Base-by-base conservation (phyloP, 2,888 invertebrate species). In the Pteria penguin region DNA sequence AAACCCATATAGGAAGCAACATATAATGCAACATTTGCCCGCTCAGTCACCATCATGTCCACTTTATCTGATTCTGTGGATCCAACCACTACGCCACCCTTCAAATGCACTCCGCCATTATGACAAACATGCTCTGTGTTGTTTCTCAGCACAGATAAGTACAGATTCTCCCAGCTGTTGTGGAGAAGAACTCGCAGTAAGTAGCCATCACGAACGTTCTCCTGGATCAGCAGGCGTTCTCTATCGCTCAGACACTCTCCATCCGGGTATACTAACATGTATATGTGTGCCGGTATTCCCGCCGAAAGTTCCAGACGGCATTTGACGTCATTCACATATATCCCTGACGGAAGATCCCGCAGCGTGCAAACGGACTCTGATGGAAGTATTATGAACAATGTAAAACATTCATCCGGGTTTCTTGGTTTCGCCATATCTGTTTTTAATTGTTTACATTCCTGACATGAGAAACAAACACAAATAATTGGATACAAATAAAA, bases 201-300 rank as follows among this genome's bases (percentile, higher is more conserved):
- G 67, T 83, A 87, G 18, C 88, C 88, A 73, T 88, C 82, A 54
- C 86, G 82, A 27, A 87, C 86, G 61, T 84, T 88, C 62, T 82
- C 81, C 57, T 82, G 77, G 27, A 87, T 81, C 11, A 82, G 65
- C 11, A 88, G 80, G 66, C 72, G 79, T 55, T 84, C 81, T 4
- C 84, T 84, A 26, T 85, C 86, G 31, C 72, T 55, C 36, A 86
- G 66, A 18, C 80, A 77, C 55, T 85, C 82, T 1, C 85, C 87
- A 65, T 85, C 83, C 5, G 86, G 82, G 69, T 84, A 84, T 1
- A 68, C 73, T 31, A 88, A 78, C n/a, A 61, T 72, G 75, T 87
- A 88, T 2, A 86, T 82, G 69, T 86, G 84, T 22, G 84, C 80
- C 4, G 88, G 88, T 18, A 86, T 54, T 29, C 88, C 88, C 0